These are phyloP conservation scores for Rhabdornis inornatus DNA, from an alignment of 2,113 vertebrate genomes.

Conservation along the genomic window DNA sequence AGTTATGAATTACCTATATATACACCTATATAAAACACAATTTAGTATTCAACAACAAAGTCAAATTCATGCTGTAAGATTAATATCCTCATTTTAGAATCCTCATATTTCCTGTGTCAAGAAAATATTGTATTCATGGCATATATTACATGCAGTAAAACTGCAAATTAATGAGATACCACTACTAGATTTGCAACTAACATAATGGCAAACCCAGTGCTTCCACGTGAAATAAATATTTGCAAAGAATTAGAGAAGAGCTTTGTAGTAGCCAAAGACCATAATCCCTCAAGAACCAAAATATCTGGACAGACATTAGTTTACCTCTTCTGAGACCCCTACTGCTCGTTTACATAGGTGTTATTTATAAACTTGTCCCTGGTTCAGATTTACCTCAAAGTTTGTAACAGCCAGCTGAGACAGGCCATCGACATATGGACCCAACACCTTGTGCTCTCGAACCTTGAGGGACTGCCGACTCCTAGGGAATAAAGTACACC, in stretches of 20 bases:
- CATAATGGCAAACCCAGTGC: neutral
- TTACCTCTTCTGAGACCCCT: neutral
- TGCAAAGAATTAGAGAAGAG: neutral
- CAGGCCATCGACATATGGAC: conserved; percentile 94
- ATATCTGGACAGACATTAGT: neutral
- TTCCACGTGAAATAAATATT: neutral
- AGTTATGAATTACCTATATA: neutral
- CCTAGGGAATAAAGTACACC: conserved; percentile 64
- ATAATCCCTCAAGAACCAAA: neutral
- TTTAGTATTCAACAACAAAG: neutral
- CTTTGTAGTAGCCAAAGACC: neutral
- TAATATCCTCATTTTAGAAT: neutral
- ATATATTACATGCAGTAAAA: neutral
- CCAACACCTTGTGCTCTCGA: conserved; percentile 95
- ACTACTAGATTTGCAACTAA: neutral
- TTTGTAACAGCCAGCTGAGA: conserved; percentile 94
- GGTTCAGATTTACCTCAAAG: conserved; percentile 84
- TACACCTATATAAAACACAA: neutral
- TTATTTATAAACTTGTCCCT: neutral
- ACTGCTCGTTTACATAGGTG: neutral
- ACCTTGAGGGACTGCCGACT: conserved; percentile 94
- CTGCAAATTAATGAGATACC: neutral
- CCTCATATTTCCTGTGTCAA: neutral
- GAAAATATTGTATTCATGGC: neutral
- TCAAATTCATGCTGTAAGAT: neutral